Percentiles rank a stretch among this genome's conserved stretches.
phyloP scores from a whole-genome alignment of 2,888 invertebrate genomes.

The Volucella bombylans region DNA sequence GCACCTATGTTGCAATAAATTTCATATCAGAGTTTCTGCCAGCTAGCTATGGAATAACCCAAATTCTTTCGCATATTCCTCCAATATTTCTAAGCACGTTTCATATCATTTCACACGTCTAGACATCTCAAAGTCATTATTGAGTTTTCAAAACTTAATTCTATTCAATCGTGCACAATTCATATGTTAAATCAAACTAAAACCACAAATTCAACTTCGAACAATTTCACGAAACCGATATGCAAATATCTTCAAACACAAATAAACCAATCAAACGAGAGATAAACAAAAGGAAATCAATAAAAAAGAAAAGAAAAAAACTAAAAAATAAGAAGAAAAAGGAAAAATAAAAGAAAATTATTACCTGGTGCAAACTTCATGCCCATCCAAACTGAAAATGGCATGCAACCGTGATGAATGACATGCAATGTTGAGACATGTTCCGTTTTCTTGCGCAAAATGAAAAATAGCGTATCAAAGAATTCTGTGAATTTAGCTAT shows the following conservation, averaged over 20 bases:
- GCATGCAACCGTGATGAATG: constrained; percentile 98
- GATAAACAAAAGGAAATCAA: constrained; percentile 32
- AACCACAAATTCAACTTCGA: too few species aligned
- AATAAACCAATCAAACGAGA: constrained; percentile 13
- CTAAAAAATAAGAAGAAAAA: constrained; percentile 77
- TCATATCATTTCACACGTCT: too few species aligned
- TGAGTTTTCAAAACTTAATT: too few species aligned
- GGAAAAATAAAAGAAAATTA: constrained; percentile 39
- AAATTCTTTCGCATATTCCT: too few species aligned
- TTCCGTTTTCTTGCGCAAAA: constrained; percentile 95
- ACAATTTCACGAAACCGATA: constrained; percentile 1
- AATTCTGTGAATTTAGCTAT: constrained; percentile 98
- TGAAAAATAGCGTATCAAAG: constrained; percentile 98
- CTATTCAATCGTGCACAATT: too few species aligned
- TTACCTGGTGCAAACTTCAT: constrained; percentile 96
- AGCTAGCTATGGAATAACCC: too few species aligned
- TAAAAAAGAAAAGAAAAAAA: constrained; percentile 20
- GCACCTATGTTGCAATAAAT: too few species aligned
- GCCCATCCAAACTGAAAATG: constrained; percentile 97
- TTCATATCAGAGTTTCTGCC: too few species aligned
- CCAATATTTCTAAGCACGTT: too few species aligned
- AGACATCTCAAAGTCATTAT: too few species aligned
- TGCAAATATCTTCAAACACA: not conserved
- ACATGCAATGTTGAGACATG: constrained; percentile 97
- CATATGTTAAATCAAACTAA: too few species aligned